Percentiles rank a stretch among this genome's conserved stretches.
These are phyloP conservation scores for Clarias gariepinus DNA, from an alignment of 2,113 vertebrate genomes.

Conservation along the genomic window DNA sequence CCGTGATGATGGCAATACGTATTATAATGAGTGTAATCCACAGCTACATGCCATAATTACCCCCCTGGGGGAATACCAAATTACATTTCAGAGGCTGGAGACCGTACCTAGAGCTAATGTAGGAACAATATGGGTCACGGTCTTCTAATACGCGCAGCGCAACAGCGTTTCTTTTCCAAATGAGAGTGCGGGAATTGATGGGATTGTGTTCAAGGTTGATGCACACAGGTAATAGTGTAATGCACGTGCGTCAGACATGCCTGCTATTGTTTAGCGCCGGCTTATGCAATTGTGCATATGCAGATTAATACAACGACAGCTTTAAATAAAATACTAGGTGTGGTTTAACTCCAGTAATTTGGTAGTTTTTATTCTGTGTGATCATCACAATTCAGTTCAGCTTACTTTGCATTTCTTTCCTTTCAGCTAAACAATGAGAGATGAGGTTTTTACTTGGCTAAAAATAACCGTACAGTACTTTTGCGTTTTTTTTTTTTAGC, in stretches of 20 bases:
- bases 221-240: conserved; percentile 63
- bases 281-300: conserved; percentile 52
- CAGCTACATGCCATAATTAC: conserved; percentile 56
- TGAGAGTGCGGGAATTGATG: conserved; percentile 64
- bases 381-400: conserved; percentile 25
- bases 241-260: conserved; percentile 58
- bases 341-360: background rate
- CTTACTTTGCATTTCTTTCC: conserved; percentile 22
- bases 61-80: conserved; percentile 56
- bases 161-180: conserved; percentile 63
- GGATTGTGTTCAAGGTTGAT: conserved; percentile 63
- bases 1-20: conserved; percentile 53
- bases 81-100: conserved; percentile 60
- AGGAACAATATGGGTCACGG: conserved; percentile 66
- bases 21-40: conserved; percentile 61
- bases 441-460: background rate
- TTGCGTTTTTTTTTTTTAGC: background rate
- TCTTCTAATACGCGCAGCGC: conserved; percentile 63
- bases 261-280: conserved; percentile 59
- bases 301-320: conserved; percentile 12
- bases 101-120: conserved; percentile 61
- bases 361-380: background rate
- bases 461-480: background rate
- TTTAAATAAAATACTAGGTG: background rate
- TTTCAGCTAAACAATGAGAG: background rate